phyloP scores from a whole-genome alignment of 1,140 invertebrate genomes.

The Ruditapes philippinarum region DNA sequence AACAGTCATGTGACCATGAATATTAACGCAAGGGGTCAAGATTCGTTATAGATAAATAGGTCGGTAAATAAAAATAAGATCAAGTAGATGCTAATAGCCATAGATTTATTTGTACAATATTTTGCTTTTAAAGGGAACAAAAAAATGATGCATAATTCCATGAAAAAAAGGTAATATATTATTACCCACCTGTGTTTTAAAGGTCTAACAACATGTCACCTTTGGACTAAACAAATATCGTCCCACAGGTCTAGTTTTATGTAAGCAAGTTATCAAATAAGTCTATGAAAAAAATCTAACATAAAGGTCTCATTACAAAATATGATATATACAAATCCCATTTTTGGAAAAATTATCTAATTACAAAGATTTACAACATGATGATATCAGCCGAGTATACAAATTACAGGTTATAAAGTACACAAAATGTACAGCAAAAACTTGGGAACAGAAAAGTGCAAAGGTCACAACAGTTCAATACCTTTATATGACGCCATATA shows the following conservation, averaged over 20 bases:
- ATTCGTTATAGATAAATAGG: no score
- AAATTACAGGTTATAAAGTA: background rate
- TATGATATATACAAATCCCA: constrained; percentile 25
- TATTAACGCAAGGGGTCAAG: no score
- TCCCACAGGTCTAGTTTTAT: constrained; percentile 38
- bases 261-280: constrained; percentile 49
- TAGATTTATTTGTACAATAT: constrained; percentile 49
- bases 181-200: constrained; percentile 58
- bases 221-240: constrained; percentile 61
- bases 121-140: constrained; percentile 20
- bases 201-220: constrained; percentile 63
- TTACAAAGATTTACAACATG: constrained; percentile 16
- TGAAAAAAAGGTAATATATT: constrained; percentile 7
- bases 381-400: background rate
- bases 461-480: no score
- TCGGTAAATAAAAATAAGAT: no score
- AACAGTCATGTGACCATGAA: no score
- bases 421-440: constrained; percentile 5
- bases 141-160: constrained; percentile 18
- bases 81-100: constrained; percentile 48
- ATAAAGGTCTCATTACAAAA: constrained; percentile 23
- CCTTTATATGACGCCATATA: no score
- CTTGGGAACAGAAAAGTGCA: no score
- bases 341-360: background rate
- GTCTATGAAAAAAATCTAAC: constrained; percentile 37